These are phyloP conservation scores for Zaprionus taronus DNA, from an alignment of 1,140 invertebrate species.

Conservation along the genomic window DNA sequence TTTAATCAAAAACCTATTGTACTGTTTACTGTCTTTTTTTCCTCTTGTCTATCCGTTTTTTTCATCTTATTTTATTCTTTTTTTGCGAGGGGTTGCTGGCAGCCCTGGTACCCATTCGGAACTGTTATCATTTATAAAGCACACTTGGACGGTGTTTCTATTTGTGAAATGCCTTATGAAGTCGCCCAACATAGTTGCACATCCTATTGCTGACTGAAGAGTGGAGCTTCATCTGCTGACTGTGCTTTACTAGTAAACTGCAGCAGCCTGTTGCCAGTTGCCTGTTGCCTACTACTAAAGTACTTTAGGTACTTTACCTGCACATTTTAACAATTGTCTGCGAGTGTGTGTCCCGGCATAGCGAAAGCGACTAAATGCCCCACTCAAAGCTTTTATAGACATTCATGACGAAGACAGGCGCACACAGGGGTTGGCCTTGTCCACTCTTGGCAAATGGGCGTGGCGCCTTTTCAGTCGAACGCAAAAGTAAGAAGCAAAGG, in stretches of 20 bases:
- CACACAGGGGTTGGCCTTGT: background rate
- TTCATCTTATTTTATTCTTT: no score
- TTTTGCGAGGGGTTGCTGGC: no score
- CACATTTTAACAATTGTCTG: background rate
- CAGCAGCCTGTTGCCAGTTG: background rate
- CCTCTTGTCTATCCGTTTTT: no score
- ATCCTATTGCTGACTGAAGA: background rate
- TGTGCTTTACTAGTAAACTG: background rate
- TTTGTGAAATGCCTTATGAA: background rate
- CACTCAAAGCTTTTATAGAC: slow-evolving; percentile 14
- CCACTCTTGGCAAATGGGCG: slow-evolving; percentile 37
- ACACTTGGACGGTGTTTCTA: background rate
- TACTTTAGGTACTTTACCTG: background rate
- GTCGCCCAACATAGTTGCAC: background rate
- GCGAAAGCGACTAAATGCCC: slow-evolving; percentile 12
- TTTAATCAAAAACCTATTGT: background rate
- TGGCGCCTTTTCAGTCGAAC: slow-evolving; percentile 48
- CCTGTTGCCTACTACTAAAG: no score
- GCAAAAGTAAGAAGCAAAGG: slow-evolving; percentile 40
- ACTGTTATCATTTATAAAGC: background rate
- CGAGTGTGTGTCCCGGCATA: background rate
- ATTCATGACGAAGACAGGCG: background rate
- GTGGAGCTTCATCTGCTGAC: no score
- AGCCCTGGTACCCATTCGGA: no score
- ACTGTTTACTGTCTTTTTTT: background rate